A percentile compares a stretch with the other conserved stretches of the same genome.
These are phyloP conservation scores for Rissa tridactyla DNA, from an alignment of 2,113 vertebrate genomes.

Conservation along the genomic window DNA sequence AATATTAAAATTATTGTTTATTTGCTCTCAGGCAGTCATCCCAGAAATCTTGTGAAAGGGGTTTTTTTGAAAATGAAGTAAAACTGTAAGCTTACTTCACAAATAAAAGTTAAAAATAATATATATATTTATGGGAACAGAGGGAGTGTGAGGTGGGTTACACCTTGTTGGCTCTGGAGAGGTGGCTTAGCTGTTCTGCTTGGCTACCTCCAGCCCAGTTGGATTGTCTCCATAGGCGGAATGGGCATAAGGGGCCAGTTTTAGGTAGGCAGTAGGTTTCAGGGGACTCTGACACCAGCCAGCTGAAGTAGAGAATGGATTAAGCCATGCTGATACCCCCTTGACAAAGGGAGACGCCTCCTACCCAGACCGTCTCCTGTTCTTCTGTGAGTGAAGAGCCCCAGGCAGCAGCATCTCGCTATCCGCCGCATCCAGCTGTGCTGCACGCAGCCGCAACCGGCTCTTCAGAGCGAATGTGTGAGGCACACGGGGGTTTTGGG, in stretches of 20 bases:
- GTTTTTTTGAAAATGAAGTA: background rate
- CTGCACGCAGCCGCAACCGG: background rate
- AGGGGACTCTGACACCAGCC: background rate
- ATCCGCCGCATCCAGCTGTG: background rate
- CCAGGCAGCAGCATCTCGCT: fast-evolving
- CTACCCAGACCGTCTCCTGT: background rate
- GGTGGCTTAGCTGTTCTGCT: background rate
- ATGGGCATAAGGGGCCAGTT: background rate
- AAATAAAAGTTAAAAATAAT: background rate
- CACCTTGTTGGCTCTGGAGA: background rate
- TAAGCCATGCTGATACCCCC: background rate
- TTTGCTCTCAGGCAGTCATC: background rate
- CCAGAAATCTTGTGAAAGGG: background rate
- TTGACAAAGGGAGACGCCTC: background rate
- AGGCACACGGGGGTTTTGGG: fast-evolving
- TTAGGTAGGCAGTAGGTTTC: background rate
- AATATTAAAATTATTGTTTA: background rate
- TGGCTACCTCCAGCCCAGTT: background rate
- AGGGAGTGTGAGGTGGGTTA: background rate
- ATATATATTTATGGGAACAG: background rate
- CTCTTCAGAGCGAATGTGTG: background rate
- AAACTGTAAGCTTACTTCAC: background rate
- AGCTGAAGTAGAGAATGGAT: background rate
- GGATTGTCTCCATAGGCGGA: background rate
- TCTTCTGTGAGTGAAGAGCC: background rate